Base-by-base conservation (phyloP, 1,140 invertebrate species). In the Zaprionus africanus region DNA sequence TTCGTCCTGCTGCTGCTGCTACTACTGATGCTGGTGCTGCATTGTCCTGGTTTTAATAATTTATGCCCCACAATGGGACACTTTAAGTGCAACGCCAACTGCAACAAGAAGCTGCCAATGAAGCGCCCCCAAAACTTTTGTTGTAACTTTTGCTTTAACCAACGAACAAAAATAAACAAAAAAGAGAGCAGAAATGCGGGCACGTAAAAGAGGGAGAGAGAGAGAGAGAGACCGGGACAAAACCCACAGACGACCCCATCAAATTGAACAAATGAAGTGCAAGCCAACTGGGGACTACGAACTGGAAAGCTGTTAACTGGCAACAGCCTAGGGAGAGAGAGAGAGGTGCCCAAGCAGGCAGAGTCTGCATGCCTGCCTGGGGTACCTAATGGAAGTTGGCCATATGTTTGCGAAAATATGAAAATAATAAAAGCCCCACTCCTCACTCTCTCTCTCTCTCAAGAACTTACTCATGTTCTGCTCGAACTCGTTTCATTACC, bases 261-360 rank as follows among this genome's bases (percentile, higher is more conserved):
- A 87, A 84, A 87, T 86, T 83, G 84, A 71, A 76, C 72, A 88
- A 86, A 86, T 86, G 73, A 88, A 86, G 83, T 88, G 84, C 56
- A 77, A 71, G 73, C 65, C 76, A 66, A 71, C 66, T 81, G 70
- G 65, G 73, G 62, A 71, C 34, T 61, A 58, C 43, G 31, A 34
- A 58, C 31, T 56, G 53, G 53, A 36, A 58, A 58, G 24, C 31
- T 58, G 56, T 58, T 58, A 58, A 57, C 36, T 58, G 41, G 34
- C n/a, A 17, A 43, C 60, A 38, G 19, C 46, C 17, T 22, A 19
- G 41, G 43, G 41, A 43, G 41, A 17, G 41, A 43, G 41, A 17
- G 7, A 41, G 15, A 41, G 13, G 11, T 13, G 5, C 38, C 38
- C 38, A 41, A 5, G 13, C 12, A 17, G n/a, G n/a, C n/a, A 43